Conservation (phyloP, 2,797 vertebrate genomes). For the Lacerta viridis region DNA sequence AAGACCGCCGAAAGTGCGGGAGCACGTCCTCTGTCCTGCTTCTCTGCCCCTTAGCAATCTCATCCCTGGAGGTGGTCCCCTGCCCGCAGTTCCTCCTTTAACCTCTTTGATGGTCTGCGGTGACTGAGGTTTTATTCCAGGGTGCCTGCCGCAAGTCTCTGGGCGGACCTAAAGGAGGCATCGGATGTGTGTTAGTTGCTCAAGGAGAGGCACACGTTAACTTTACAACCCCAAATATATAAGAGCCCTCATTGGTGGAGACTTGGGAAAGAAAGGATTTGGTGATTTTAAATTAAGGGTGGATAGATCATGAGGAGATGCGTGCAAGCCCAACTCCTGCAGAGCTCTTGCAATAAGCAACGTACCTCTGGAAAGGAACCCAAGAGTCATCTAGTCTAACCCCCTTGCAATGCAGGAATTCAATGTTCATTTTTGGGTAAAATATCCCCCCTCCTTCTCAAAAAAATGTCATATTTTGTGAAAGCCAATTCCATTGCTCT, state of each 20-base stretch:
- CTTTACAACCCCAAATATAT: background rate
- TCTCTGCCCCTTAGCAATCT: constrained; percentile 34
- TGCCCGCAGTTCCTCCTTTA: background rate
- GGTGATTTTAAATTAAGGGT: background rate
- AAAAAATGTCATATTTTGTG: no score
- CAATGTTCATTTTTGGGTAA: no score
- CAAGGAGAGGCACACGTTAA: background rate
- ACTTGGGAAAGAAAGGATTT: background rate
- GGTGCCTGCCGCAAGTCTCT: background rate
- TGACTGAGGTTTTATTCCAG: constrained; percentile 29
- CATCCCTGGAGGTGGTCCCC: constrained; percentile 31
- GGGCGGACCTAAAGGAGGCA: constrained; percentile 23
- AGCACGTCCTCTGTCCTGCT: background rate
- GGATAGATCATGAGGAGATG: background rate
- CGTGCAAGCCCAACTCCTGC: background rate
- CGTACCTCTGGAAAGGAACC: background rate
- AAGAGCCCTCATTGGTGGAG: background rate
- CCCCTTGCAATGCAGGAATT: no score
- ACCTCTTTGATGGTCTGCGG: constrained; percentile 26
- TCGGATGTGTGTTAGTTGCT: accelerated
- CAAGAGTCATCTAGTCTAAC: background rate
- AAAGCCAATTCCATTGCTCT: no score
- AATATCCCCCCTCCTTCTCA: background rate
- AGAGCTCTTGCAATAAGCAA: background rate
- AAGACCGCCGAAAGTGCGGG: constrained; percentile 38